Percentiles rank a stretch among this genome's conserved stretches.
Conservation (phyloP, 1,140 invertebrate genomes). For the Homarus americanus region DNA sequence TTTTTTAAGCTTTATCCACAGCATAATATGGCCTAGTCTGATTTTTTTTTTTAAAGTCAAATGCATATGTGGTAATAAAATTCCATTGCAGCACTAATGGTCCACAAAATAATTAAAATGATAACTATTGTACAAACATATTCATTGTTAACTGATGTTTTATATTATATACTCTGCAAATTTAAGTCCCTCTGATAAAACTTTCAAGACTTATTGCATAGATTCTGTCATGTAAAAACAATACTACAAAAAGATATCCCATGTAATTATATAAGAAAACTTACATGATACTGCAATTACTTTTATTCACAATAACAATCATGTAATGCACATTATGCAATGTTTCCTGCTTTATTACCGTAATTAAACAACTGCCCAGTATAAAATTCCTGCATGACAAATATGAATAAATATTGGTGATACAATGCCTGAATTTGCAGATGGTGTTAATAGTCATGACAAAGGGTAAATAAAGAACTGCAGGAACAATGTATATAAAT, state of each 20-base stretch:
- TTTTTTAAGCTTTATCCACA: background rate
- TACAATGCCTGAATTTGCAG: background rate
- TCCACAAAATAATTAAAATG: background rate
- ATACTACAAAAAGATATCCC: background rate
- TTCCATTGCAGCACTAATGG: background rate
- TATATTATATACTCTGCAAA: background rate
- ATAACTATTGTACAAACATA: background rate
- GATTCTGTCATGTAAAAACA: background rate
- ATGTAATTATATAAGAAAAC: background rate
- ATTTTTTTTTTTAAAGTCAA: background rate
- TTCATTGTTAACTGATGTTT: background rate
- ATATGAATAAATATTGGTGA: background rate
- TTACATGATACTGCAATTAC: background rate
- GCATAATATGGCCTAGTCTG: background rate
- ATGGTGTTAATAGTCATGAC: background rate
- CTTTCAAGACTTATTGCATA: background rate
- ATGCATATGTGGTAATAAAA: background rate
- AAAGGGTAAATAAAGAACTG: background rate
- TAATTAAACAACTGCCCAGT: background rate
- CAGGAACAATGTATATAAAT: background rate
- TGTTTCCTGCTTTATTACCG: background rate
- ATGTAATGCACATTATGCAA: background rate
- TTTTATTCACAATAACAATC: background rate
- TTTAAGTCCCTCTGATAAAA: background rate
- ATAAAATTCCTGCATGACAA: too few species aligned